Evolutionary conservation across 2,888 invertebrate species (phyloP).

Genomic region (Drosophila borealis): DNA sequence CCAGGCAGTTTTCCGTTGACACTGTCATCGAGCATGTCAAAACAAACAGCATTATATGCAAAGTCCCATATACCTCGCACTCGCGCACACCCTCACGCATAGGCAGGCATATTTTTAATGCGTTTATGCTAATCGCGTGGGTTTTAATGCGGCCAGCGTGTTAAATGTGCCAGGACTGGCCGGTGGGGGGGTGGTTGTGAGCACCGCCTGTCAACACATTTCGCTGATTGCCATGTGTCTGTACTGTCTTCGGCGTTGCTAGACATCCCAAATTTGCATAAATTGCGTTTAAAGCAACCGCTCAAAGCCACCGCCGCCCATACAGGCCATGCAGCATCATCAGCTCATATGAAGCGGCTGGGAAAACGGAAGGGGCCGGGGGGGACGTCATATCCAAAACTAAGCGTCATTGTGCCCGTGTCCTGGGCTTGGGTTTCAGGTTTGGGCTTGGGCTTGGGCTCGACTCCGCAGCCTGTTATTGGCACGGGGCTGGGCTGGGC

Average conservation of each 20-base stretch:
- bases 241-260: slow-evolving; percentile 44
- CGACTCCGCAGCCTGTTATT: slow-evolving; percentile 1
- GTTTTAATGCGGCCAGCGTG: slow-evolving; percentile 77
- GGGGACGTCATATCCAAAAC: slow-evolving; percentile 40
- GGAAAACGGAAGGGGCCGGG: not conserved
- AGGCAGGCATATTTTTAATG: slow-evolving; percentile 82
- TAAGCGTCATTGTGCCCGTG: slow-evolving; percentile 53
- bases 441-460: not conserved
- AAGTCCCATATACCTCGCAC: slow-evolving; percentile 51
- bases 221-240: slow-evolving; percentile 72
- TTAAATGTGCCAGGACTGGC: slow-evolving; percentile 71
- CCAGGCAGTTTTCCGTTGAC: slow-evolving; percentile 49
- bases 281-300: slow-evolving; percentile 71
- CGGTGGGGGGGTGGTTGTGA: slow-evolving; percentile 9
- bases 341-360: not conserved
- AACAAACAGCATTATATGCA: slow-evolving; percentile 82
- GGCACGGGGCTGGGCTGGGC: not conserved
- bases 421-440: not conserved
- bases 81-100: slow-evolving; percentile 30
- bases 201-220: slow-evolving; percentile 71
- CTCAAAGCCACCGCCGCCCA: slow-evolving; percentile 7
- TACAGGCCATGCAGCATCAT: slow-evolving; percentile 13
- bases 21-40: slow-evolving; percentile 82
- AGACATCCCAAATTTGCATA: slow-evolving; percentile 72
- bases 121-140: slow-evolving; percentile 83